These are phyloP conservation scores for Okapia johnstoni DNA, from an alignment of 2,113 vertebrate genomes.

Conservation along the genomic window DNA sequence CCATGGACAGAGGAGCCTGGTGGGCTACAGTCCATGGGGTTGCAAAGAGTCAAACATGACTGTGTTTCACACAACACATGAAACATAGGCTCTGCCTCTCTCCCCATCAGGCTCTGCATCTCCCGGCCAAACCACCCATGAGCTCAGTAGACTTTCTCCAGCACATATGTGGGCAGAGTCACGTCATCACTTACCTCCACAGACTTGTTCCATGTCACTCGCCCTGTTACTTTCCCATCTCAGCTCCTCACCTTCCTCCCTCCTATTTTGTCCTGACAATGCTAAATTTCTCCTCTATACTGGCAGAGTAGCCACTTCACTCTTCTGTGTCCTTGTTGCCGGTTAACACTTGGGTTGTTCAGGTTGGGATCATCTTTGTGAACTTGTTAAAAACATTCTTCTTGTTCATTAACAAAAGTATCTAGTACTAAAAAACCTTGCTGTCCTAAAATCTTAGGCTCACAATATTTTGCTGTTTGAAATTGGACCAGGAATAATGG, in stretches of 20 bases:
- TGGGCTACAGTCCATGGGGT: background rate
- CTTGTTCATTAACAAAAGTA: slow-evolving; percentile 15
- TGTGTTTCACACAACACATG: background rate
- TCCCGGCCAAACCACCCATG: background rate
- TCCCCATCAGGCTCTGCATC: background rate
- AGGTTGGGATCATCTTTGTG: background rate
- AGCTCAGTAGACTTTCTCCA: background rate
- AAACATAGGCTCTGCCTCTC: background rate
- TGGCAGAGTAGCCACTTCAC: background rate
- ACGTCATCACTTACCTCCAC: background rate
- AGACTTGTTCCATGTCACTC: background rate
- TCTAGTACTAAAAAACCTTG: background rate
- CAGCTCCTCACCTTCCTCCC: background rate
- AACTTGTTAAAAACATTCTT: background rate
- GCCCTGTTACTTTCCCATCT: background rate
- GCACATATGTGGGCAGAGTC: background rate
- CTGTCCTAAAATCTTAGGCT: background rate
- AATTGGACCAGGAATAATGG: background rate
- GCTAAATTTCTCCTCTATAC: background rate
- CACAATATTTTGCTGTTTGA: background rate
- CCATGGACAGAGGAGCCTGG: background rate
- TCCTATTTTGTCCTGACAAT: background rate
- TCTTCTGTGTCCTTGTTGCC: background rate
- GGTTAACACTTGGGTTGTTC: background rate
- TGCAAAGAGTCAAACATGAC: background rate